Base-by-base conservation (phyloP, 2,797 vertebrate genomes). In the Scolopax bukidnonensis region DNA sequence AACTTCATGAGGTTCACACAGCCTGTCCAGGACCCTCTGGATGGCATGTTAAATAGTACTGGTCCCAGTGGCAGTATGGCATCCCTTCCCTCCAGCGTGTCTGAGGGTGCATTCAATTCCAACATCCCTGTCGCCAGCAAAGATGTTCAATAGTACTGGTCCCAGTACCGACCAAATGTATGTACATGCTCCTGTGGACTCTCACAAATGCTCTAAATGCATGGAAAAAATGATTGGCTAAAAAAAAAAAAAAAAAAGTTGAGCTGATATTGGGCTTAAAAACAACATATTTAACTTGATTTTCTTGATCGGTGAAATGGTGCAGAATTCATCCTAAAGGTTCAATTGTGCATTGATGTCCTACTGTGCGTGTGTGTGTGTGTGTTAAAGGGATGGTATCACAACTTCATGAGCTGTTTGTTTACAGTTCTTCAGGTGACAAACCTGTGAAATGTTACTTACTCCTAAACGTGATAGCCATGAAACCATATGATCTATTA, bases 331-430 rank as follows among this genome's bases (percentile, higher is more conserved):
- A 76, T 25, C 69, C 53, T 23, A 4, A n/a, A 48, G 10, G 16
- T 60, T 16, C 33, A 32, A 3, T 2, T 50, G 61, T 36, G 36
- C 4, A 0, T 12, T 65, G 47, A 4, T 17, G 4, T 20, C 45
- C 48, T 4, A 4, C 41, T 53, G 45, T 84, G 33, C 25, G 18
- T 1, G 24, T 28, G 45, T 23, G 23, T 21, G 23, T 3, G 16
- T 10, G 54, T 5, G 38, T 41, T 1, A 3, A 14, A 53, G 50
- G 53, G 13, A 10, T 75, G 27, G 21, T 27, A 6, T 32, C 43
- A 32, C 30, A 10, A 27, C 63, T 45, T 24, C 8, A 0, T 3
- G 23, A 60, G 32, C 50, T 74, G 33, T 25, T 38, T 45, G 12
- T 51, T 64, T 28, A 32, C 18, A 43, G 16, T 41, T 73, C 27